Percentiles rank a stretch among this genome's conserved stretches.
Conservation (phyloP, 1,140 invertebrate genomes). For the Drosophila truncata region DNA sequence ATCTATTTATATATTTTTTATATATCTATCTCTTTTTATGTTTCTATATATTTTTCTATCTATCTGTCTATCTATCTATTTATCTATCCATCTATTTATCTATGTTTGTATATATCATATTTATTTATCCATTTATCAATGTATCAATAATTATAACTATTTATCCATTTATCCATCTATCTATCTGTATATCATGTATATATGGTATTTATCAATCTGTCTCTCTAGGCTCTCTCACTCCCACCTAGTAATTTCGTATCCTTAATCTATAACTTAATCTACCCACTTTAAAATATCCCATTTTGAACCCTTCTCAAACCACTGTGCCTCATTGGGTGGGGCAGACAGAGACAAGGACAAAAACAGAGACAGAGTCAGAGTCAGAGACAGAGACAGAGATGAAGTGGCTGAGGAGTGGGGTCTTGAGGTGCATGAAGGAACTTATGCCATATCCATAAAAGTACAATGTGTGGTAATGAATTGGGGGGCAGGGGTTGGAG, state of each 20-base stretch:
- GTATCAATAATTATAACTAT: background rate
- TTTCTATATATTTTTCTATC: background rate
- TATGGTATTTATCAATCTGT: background rate
- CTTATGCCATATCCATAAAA: constrained; percentile 55
- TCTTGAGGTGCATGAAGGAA: constrained; percentile 27
- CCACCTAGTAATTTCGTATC: too few species aligned
- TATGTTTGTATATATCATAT: background rate
- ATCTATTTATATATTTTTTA: too few species aligned
- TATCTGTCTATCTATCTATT: background rate
- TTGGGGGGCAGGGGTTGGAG: background rate
- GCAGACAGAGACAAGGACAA: constrained; percentile 22
- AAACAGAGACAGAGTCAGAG: background rate
- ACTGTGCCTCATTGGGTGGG: constrained; percentile 39
- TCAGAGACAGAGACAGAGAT: constrained; percentile 19
- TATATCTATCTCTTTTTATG: background rate
- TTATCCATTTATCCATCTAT: too few species aligned
- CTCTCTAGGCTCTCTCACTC: too few species aligned
- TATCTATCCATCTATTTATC: background rate
- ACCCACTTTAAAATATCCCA: too few species aligned
- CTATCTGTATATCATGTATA: too few species aligned
- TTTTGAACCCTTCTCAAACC: background rate
- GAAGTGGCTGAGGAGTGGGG: constrained; percentile 12
- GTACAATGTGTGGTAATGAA: constrained; percentile 65
- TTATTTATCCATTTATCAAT: background rate
- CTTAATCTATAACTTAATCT: too few species aligned